Evolutionary conservation across 2,113 vertebrate genomes (phyloP), one percentile per base, ranked within the genome.

Genomic region (Tenrec ecaudatus): DNA sequence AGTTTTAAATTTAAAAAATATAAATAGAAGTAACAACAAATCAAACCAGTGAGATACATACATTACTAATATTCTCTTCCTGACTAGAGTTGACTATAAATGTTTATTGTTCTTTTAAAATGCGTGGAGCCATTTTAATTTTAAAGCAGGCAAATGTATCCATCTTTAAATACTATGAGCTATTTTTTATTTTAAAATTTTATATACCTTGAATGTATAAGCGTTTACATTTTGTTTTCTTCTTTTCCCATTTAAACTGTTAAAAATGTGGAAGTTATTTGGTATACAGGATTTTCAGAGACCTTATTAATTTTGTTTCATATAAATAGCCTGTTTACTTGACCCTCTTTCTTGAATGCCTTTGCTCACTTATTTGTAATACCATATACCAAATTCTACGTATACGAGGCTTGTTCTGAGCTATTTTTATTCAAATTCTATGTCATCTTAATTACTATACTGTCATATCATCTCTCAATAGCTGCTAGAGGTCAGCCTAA

Each of bases 241-340:
- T 90, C 0, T 85, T 90, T 84, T 64, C 38, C 58, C 3, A 73
- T 89, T 89, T 94, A 88, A 43, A 2, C 69, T 25, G 84, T 36
- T 57, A 73, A 76, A 19, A 6, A 71, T 71, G 23, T 90, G 73
- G 6, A 95, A 81, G 68, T 43, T 90, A 80, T 92, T 94, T 95
- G 86, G 31, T 81, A 20, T 77, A 53, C 47, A 36, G 17, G 86
- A 31, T 92, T 3, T 77, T 25, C 87, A 86, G 33, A 73, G 14
- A 86, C 58, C 73, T 95, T 79, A 73, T 68, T 86, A 40, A 89
- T 57, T 84, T 76, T 58, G 11, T 77, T 3, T 15, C 6, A 53
- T 81, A 47, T 73, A 58, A 31, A 27, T 82, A 87, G 17, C 9
- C 20, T 73, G 29, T 82, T 91, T 96, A 36, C 62, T 29, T 40